Evolutionary conservation across 2,113 vertebrate genomes (phyloP).

Genomic region (Serinus canaria): DNA sequence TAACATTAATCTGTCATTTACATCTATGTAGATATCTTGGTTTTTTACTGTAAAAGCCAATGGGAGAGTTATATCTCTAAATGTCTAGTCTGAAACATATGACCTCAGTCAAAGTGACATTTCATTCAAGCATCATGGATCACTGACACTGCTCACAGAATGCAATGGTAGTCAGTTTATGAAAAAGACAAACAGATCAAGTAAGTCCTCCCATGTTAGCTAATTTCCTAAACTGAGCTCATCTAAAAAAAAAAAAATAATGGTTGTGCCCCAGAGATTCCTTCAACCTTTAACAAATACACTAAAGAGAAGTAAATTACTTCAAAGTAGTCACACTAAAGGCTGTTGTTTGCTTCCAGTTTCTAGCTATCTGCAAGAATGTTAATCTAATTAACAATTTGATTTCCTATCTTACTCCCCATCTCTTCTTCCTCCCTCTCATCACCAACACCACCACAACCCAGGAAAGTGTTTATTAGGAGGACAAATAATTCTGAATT

Average conservation of each 20-base stretch:
- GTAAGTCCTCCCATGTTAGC: background rate
- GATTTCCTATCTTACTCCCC: background rate
- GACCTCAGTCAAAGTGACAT: background rate
- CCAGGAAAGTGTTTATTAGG: background rate
- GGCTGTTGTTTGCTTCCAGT: background rate
- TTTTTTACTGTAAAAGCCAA: background rate
- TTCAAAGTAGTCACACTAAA: background rate
- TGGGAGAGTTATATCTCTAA: background rate
- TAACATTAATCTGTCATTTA: background rate
- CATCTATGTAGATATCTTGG: background rate
- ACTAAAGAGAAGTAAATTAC: background rate
- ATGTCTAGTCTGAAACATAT: background rate
- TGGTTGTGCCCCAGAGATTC: background rate
- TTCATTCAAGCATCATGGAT: background rate
- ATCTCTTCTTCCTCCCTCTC: background rate
- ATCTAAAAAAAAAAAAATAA: background rate
- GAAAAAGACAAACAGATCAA: background rate
- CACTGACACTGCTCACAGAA: background rate
- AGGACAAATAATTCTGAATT: background rate
- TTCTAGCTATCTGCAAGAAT: background rate
- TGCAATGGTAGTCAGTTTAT: background rate
- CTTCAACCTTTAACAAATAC: constrained; percentile 31
- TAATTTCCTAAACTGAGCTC: background rate
- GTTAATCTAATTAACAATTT: background rate
- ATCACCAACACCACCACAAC: background rate